A percentile compares a stretch with the other conserved stretches of the same genome.
These are phyloP conservation scores for Lycophotia porphyrea DNA, from an alignment of 2,888 invertebrate species.

Conservation along the genomic window DNA sequence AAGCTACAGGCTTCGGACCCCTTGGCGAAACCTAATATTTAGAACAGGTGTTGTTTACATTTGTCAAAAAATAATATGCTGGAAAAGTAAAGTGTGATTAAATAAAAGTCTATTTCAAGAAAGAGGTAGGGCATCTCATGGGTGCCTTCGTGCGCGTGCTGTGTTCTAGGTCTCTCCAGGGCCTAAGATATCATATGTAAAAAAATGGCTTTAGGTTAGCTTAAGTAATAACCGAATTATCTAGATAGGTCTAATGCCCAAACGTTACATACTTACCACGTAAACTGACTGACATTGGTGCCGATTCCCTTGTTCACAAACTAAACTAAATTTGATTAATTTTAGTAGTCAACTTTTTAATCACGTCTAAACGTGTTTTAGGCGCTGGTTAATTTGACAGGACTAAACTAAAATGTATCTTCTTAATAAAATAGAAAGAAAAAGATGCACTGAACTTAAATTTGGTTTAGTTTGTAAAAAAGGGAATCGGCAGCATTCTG, in stretches of 20 bases:
- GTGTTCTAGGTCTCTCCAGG: not conserved
- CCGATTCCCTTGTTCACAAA: no score
- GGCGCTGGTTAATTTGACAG: no score
- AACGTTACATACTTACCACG: not conserved
- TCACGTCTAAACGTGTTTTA: no score
- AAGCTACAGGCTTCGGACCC: not conserved
- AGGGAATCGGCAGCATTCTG: no score
- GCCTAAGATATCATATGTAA: not conserved
- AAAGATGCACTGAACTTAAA: no score
- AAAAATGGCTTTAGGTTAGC: not conserved
- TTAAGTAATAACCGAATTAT: not conserved
- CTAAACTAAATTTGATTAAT: no score
- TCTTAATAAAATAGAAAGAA: no score
- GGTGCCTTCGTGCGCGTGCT: not conserved
- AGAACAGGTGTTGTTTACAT: not conserved
- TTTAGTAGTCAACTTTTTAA: no score
- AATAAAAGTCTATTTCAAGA: not conserved
- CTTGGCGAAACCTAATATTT: slow-evolving; percentile 4
- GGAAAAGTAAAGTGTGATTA: not conserved
- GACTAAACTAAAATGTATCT: no score
- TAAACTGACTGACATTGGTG: no score
- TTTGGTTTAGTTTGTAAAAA: no score
- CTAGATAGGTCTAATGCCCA: not conserved
- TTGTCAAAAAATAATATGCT: not conserved
- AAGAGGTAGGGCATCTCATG: not conserved